Percentiles rank a stretch among this genome's conserved stretches.
Evolutionary conservation across 1,140 invertebrate species (phyloP).

Genomic region (Leucophenga varia): DNA sequence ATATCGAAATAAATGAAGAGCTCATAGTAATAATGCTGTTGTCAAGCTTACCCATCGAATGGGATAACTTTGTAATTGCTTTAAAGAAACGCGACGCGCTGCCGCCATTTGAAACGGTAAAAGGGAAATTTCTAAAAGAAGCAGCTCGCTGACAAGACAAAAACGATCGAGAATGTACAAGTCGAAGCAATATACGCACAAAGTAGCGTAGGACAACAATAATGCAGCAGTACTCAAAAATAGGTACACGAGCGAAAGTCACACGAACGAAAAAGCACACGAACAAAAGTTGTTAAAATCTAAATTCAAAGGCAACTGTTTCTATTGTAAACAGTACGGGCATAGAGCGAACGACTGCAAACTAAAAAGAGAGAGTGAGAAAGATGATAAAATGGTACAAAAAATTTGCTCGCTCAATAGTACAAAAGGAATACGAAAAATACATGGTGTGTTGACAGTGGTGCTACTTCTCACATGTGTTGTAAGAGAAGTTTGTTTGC

Average conservation of each 20-base stretch:
- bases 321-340: neutral
- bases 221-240: neutral
- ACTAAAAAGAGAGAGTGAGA: neutral
- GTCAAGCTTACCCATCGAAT: constrained; percentile 3
- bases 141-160: neutral
- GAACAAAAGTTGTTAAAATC: neutral
- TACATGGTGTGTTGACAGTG: constrained; percentile 1
- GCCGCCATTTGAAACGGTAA: neutral
- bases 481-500: neutral
- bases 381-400: too few species aligned
- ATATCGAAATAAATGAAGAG: constrained; percentile 4
- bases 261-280: neutral
- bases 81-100: constrained; percentile 3
- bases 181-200: neutral
- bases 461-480: constrained; percentile 1
- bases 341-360: constrained; percentile 1
- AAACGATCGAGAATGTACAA: neutral
- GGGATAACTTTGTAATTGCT: constrained; percentile 5
- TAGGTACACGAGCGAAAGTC: neutral
- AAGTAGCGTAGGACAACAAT: too few species aligned
- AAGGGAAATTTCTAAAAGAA: constrained; percentile 7
- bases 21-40: constrained; percentile 8
- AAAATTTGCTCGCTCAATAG: too few species aligned
- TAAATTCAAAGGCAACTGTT: constrained; percentile 1
- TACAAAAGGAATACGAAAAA: neutral